These are phyloP conservation scores for Hippotragus niger DNA, from an alignment of 2,113 vertebrate genomes.

Conservation along the genomic window DNA sequence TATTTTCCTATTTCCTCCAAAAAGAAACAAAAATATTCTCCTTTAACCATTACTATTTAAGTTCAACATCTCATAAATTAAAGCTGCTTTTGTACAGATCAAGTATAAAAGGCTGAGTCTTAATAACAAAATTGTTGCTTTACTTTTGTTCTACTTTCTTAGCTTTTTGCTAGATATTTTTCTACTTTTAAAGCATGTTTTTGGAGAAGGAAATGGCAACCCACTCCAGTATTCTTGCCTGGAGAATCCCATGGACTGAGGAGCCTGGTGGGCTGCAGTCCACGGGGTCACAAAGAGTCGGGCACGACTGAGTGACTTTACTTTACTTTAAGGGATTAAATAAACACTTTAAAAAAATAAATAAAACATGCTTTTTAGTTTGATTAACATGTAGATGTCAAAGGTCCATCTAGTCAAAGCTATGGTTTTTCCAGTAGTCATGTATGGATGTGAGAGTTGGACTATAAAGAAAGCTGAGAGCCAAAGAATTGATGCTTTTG, in stretches of 20 bases:
- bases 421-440: background rate
- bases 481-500: background rate
- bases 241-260: too few species aligned
- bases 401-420: background rate
- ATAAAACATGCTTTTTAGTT: background rate
- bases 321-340: too few species aligned
- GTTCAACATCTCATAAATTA: background rate
- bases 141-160: background rate
- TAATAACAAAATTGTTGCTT: background rate
- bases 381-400: background rate
- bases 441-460: background rate
- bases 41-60: background rate
- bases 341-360: too few species aligned
- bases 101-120: background rate
- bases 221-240: too few species aligned
- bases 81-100: background rate
- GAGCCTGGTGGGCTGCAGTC: too few species aligned
- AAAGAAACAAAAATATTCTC: background rate
- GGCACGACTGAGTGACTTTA: too few species aligned
- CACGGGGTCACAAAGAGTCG: too few species aligned
- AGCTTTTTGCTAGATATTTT: background rate
- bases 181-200: background rate
- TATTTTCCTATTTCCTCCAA: background rate
- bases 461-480: background rate
- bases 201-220: too few species aligned